Conservation (phyloP, 2,797 vertebrate species). For the Prionace glauca region DNA sequence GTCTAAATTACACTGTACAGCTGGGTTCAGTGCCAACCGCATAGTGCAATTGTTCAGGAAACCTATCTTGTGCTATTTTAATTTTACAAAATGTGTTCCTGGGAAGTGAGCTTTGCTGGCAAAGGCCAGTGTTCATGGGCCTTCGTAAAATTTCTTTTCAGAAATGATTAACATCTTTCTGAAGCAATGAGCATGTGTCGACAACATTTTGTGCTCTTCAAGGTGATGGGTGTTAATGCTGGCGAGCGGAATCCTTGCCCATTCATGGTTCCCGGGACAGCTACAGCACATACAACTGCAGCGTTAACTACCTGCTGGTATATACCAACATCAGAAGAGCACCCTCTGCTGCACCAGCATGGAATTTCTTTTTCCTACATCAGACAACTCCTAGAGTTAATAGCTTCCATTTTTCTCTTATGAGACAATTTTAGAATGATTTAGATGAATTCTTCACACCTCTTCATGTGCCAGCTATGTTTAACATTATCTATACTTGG, state of each 20-base stretch:
- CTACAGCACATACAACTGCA: neutral
- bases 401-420: neutral
- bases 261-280: neutral
- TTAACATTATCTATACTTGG: neutral
- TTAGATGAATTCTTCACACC: neutral
- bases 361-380: neutral
- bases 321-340: neutral
- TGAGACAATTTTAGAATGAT: neutral
- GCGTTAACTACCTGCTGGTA: neutral
- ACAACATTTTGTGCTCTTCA: neutral
- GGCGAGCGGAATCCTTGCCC: neutral
- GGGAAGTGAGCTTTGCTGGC: neutral
- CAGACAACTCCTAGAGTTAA: neutral
- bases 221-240: neutral
- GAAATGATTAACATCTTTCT: neutral
- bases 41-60: neutral
- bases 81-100: neutral
- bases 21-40: neutral
- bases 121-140: neutral
- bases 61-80: neutral
- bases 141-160: neutral
- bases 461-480: neutral
- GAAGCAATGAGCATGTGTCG: neutral
- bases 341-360: slow-evolving; percentile 2
- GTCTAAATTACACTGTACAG: neutral